Base-by-base conservation (phyloP, 1,140 invertebrate species). In the Leptonema lineaticorne region DNA sequence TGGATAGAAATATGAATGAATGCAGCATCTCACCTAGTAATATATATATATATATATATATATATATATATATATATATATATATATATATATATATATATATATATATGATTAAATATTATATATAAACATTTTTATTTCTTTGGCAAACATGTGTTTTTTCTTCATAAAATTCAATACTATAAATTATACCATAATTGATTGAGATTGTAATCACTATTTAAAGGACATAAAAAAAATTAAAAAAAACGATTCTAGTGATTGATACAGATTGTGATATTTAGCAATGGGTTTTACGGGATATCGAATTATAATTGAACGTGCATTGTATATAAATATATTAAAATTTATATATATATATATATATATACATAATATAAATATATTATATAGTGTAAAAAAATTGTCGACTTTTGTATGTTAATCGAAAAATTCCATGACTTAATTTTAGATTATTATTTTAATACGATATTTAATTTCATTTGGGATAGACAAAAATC, bases 251-350 rank as follows among this genome's bases (percentile, higher is more conserved):
- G 68, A 69, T 46, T 67, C 26, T 67, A 70, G 71, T 70, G 71
- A 73, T 73, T 73, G 71, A 73, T 69, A 70, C 22, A 68, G 71
- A 73, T 69, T 73, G 71, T 73, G 71, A 73, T 73, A 73, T 60
- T 64, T 68, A 68, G 30, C 71, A 70, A 67, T 73, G 71, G 71
- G 68, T 65, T 69, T 64, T 20, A 37, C 63, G 65, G 46, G 50
- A 53, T 24, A 26, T 24, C n/a, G 5, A 4, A 18, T n/a, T n/a
- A n/a, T n/a, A n/a, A n/a, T n/a, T n/a, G n/a, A n/a, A n/a, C n/a
- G n/a, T n/a, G n/a, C n/a, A 16, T 46, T 48, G 8, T 9, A 8
- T 20, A 48, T 20, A 48, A 1, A 48, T 48, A 6, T 20, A 2
- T 53, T 53, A 20, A 20, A 9, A 5, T 53, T 20, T 22, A 41